phyloP scores from a whole-genome alignment of 2,113 vertebrate species.

The Tragelaphus buxtoni region DNA sequence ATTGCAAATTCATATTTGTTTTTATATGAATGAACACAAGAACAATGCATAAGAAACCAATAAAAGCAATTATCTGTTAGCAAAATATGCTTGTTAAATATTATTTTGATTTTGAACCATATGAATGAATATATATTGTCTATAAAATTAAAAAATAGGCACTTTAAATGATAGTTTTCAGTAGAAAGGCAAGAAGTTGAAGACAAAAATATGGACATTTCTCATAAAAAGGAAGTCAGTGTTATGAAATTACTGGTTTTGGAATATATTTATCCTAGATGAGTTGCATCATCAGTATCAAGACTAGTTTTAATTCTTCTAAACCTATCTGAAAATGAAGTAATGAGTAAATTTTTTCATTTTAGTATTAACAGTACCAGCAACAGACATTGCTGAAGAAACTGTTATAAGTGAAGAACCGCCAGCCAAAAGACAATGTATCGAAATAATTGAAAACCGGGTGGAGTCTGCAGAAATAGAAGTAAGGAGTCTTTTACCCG shows the following conservation, averaged over 20 bases:
- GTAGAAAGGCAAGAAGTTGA: neutral
- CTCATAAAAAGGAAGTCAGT: neutral
- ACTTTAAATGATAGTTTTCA: neutral
- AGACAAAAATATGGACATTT: neutral
- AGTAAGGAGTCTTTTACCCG: conserved; percentile 84
- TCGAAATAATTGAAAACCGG: conserved; percentile 89
- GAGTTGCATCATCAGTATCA: neutral
- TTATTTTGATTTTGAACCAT: neutral
- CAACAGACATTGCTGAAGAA: conserved; percentile 92
- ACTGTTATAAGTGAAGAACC: conserved; percentile 92
- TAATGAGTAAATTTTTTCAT: conserved; percentile 41
- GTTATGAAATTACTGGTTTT: neutral
- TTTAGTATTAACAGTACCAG: conserved; percentile 90
- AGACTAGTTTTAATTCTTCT: conserved; percentile 4
- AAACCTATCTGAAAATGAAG: conserved; percentile 35
- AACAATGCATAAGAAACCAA: neutral
- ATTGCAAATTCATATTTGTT: neutral
- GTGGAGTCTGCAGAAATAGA: conserved; percentile 88
- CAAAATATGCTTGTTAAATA: neutral
- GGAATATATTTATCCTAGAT: neutral
- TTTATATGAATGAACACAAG: neutral
- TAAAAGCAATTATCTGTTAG: neutral
- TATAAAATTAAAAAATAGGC: neutral
- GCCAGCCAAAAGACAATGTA: conserved; percentile 85
- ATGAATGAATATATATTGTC: neutral